Conservation (phyloP, 2,113 vertebrate genomes). For the Dinomys branickii region DNA sequence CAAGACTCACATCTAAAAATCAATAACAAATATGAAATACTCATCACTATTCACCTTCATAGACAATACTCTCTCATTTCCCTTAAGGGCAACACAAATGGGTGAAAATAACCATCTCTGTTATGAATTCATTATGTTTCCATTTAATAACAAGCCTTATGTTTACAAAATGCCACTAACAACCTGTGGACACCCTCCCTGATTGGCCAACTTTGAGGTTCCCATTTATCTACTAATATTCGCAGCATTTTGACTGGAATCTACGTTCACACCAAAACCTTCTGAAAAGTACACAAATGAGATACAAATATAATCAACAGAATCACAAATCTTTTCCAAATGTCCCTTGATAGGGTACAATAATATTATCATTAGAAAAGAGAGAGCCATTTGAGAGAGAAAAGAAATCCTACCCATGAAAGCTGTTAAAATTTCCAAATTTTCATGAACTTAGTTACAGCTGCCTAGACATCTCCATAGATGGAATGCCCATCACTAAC, state of each 20-base stretch:
- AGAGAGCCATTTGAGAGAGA: not conserved
- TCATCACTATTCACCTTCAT: not conserved
- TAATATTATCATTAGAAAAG: not conserved
- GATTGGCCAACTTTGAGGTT: not conserved
- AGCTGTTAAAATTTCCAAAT: slow-evolving; percentile 72
- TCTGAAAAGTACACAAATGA: not conserved
- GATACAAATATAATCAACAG: not conserved
- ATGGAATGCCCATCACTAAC: slow-evolving; percentile 39
- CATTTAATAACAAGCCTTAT: not conserved
- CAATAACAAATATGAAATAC: not conserved
- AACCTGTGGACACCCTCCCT: not conserved
- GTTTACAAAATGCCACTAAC: not conserved
- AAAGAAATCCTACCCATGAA: slow-evolving; percentile 62
- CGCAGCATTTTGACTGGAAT: not conserved
- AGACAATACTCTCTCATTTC: not conserved
- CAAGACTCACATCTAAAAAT: not conserved
- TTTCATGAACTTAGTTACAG: slow-evolving; percentile 61
- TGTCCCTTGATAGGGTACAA: not conserved
- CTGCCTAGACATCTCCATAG: slow-evolving; percentile 73
- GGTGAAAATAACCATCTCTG: not conserved
- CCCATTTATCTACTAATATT: not conserved
- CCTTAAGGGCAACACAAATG: not conserved
- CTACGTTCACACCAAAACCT: not conserved
- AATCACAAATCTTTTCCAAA: slow-evolving; percentile 7
- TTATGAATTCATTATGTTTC: not conserved